Evolutionary conservation across 2,888 invertebrate species (phyloP).

Genomic region (Mesoligia furuncula): DNA sequence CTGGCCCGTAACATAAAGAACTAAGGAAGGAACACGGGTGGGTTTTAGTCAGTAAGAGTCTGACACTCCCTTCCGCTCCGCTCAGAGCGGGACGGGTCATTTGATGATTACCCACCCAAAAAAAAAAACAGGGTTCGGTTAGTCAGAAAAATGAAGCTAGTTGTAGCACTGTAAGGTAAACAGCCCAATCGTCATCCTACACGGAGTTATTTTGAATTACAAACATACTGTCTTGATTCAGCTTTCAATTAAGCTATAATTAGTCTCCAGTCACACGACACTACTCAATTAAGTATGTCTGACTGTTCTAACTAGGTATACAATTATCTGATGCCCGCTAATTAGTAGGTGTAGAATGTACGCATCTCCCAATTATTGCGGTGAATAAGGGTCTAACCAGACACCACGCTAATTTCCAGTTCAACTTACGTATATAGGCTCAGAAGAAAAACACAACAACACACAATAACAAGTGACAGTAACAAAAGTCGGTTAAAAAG

Average conservation of each 20-base stretch:
- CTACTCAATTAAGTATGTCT: constrained; percentile 32
- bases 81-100: no score
- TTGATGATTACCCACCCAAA: no score
- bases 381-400: not conserved
- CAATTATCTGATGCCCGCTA: constrained; percentile 24
- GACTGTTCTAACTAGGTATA: constrained; percentile 20
- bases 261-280: constrained; percentile 30
- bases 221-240: constrained; percentile 13
- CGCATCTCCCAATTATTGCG: constrained; percentile 30
- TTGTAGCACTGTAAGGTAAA: not conserved
- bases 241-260: constrained; percentile 24
- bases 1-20: no score
- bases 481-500: not conserved
- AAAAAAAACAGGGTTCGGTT: no score
- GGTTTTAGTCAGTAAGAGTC: no score
- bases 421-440: not conserved
- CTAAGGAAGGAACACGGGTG: no score
- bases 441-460: not conserved
- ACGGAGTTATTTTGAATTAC: constrained; percentile 4
- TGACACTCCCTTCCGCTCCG: no score
- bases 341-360: constrained; percentile 21
- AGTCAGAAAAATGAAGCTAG: no score
- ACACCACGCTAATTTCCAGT: not conserved
- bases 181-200: not conserved
- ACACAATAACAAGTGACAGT: not conserved